Percentiles rank a stretch among this genome's conserved stretches.
Evolutionary conservation across 1,140 invertebrate genomes (phyloP).

Genomic region (Arion vulgaris): DNA sequence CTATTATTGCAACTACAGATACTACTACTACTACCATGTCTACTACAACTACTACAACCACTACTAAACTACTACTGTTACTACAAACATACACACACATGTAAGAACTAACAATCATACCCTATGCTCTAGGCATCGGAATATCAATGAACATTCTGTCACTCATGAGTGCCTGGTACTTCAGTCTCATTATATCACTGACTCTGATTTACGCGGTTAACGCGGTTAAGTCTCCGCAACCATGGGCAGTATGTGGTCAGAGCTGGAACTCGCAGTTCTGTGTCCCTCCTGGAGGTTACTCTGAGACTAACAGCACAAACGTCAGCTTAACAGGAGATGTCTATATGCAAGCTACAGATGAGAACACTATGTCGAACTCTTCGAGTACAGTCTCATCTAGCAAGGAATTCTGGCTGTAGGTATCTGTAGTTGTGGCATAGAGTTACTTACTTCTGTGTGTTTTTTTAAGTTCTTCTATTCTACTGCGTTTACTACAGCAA

Average conservation of each 20-base stretch:
- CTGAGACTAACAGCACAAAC: background rate
- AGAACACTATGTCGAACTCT: background rate
- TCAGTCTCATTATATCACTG: conserved; percentile 97
- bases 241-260: conserved; percentile 88
- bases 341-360: background rate
- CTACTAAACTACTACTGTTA: too few species aligned
- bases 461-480: too few species aligned
- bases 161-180: conserved; percentile 77
- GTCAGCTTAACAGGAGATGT: background rate
- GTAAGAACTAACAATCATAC: too few species aligned
- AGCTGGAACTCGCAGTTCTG: conserved; percentile 47
- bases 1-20: too few species aligned
- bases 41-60: too few species aligned
- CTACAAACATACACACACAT: too few species aligned
- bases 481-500: too few species aligned
- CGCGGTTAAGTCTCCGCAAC: conserved; percentile 77
- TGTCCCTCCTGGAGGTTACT: background rate
- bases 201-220: conserved; percentile 89
- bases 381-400: background rate
- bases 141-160: conserved; percentile 26
- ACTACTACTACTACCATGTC: too few species aligned
- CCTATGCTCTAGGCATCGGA: conserved; percentile 27
- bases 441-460: too few species aligned
- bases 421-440: too few species aligned
- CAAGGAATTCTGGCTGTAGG: conserved; percentile 21